Conservation (phyloP, 2,888 invertebrate genomes). For the Mylabris sibirica region DNA sequence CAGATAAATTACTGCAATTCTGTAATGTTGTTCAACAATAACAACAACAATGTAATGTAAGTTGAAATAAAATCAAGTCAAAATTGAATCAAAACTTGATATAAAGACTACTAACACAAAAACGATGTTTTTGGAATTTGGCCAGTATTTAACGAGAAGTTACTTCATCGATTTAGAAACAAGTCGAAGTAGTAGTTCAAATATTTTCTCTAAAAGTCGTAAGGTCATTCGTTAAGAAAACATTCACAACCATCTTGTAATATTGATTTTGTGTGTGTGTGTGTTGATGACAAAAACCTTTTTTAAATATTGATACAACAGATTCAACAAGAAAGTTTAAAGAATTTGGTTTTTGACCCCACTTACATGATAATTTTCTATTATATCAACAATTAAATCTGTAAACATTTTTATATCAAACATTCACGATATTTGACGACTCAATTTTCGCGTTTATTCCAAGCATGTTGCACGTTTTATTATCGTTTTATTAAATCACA, state of each 20-base stretch:
- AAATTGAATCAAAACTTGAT: conserved; percentile 13
- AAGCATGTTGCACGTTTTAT: conserved; percentile 24
- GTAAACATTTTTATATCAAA: conserved; percentile 28
- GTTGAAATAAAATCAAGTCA: conserved; percentile 17
- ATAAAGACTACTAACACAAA: background rate
- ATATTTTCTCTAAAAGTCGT: conserved; percentile 30
- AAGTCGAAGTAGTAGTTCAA: conserved; percentile 28
- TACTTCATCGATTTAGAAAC: conserved; percentile 15
- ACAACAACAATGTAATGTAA: conserved; percentile 10
- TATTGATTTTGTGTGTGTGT: conserved; percentile 2
- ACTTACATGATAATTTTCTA: background rate
- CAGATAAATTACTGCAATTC: conserved; percentile 3
- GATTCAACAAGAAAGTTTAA: conserved; percentile 25
- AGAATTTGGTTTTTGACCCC: conserved; percentile 29
- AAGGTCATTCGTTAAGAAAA: conserved; percentile 29
- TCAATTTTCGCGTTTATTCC: conserved; percentile 25
- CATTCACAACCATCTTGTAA: conserved; percentile 6
- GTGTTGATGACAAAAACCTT: conserved; percentile 28
- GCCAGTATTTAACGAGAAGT: conserved; percentile 1
- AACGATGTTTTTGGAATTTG: background rate
- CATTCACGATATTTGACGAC: conserved; percentile 30
- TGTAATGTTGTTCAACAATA: background rate
- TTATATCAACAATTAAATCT: background rate
- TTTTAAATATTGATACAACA: conserved; percentile 39
- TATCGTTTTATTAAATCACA: conserved; percentile 29